phyloP scores from a whole-genome alignment of 2,888 invertebrate species.

The Cephalotes varians region DNA sequence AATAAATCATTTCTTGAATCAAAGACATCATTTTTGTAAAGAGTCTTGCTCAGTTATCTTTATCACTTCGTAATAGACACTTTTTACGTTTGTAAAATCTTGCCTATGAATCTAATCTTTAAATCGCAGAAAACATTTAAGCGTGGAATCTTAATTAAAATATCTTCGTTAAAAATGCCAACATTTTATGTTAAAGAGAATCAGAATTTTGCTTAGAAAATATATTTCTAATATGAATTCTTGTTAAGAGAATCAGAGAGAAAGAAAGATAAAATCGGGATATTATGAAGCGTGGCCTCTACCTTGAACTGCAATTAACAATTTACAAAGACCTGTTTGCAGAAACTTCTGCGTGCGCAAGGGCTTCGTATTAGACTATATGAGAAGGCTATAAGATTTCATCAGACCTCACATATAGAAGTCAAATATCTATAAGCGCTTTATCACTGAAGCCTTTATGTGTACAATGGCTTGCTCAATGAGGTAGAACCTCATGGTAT shows the following conservation, averaged over 20 bases:
- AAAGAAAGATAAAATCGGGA: neutral
- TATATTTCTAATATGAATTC: neutral
- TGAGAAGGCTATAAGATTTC: constrained; percentile 24
- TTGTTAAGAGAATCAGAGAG: too few relatives aligned
- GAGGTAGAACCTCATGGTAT: neutral
- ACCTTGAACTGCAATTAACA: neutral
- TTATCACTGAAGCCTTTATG: constrained; percentile 16
- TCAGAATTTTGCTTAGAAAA: neutral
- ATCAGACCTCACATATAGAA: neutral
- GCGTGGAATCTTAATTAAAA: constrained; percentile 1
- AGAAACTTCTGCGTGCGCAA: neutral
- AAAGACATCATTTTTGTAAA: neutral
- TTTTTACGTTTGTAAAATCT: neutral
- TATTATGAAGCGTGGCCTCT: neutral
- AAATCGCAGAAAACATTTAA: neutral
- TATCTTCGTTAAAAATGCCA: neutral
- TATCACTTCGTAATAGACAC: neutral
- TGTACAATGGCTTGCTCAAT: neutral
- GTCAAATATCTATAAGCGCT: constrained; percentile 18
- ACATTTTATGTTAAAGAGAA: neutral
- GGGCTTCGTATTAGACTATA: constrained; percentile 12
- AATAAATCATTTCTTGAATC: neutral
- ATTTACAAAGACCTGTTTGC: constrained; percentile 19
- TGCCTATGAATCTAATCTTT: neutral
- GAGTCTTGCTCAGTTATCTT: neutral